Evolutionary conservation across 2,797 vertebrate genomes (phyloP).

Genomic region (Etheostoma nigrum): DNA sequence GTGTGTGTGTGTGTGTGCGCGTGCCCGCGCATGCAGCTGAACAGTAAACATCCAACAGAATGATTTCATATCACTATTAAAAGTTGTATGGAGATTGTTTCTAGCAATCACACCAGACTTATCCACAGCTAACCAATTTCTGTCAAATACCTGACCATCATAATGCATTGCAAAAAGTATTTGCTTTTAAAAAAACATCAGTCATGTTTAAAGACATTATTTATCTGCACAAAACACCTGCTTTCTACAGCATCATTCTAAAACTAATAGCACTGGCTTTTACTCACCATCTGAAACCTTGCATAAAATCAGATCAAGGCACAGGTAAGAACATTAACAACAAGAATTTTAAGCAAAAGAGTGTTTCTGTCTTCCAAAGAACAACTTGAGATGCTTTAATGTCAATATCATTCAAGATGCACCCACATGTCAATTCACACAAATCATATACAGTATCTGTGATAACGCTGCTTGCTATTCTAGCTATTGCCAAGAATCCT

Average conservation of each 20-base stretch:
- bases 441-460: background rate
- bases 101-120: background rate
- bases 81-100: background rate
- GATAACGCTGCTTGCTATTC: background rate
- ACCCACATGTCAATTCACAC: background rate
- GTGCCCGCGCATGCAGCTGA: background rate
- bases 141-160: background rate
- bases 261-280: background rate
- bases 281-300: background rate
- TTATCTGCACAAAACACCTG: background rate
- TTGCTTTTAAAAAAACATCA: background rate
- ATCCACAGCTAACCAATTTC: background rate
- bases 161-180: background rate
- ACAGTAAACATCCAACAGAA: background rate
- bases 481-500: background rate
- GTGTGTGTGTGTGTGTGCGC: constrained; percentile 5
- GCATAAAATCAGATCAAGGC: background rate
- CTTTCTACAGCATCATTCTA: background rate
- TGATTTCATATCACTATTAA: background rate
- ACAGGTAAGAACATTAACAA: background rate
- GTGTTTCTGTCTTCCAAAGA: background rate
- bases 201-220: background rate
- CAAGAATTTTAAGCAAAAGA: background rate
- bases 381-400: background rate
- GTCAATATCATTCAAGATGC: background rate